Conservation (phyloP, 2,113 vertebrate species). For the Oncorhynchus mykiss region DNA sequence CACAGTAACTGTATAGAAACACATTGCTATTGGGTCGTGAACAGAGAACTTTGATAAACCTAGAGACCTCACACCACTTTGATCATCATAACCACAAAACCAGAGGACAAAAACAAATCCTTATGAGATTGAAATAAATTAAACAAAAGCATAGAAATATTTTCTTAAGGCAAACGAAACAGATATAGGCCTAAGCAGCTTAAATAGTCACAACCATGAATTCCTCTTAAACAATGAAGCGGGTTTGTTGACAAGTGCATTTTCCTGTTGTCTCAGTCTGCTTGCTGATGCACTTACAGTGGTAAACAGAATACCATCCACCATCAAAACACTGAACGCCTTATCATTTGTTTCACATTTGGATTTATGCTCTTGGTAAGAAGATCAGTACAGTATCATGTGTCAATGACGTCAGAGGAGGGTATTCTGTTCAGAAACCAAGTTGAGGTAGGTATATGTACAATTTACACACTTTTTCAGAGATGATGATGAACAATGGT, state of each 20-base stretch:
- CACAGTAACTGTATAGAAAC: slow-evolving; percentile 70
- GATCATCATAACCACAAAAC: not conserved
- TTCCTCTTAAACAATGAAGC: not conserved
- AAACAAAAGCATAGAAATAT: slow-evolving; percentile 33
- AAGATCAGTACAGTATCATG: not conserved
- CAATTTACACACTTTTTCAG: slow-evolving; percentile 14
- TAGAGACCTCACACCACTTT: not conserved
- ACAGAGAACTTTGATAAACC: not conserved
- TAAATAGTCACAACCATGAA: slow-evolving; percentile 40
- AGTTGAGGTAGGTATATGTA: slow-evolving; percentile 87
- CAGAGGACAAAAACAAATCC: not conserved
- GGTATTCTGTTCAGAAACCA: slow-evolving; percentile 33
- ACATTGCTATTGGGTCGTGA: slow-evolving; percentile 68
- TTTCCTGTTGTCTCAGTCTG: slow-evolving; percentile 5
- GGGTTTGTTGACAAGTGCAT: slow-evolving; percentile 4
- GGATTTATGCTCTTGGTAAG: not conserved
- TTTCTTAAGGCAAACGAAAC: slow-evolving; percentile 84
- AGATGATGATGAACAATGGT: not conserved
- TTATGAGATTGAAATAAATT: slow-evolving; percentile 27
- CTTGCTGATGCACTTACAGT: slow-evolving; percentile 11
- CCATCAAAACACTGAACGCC: not conserved
- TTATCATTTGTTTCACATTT: not conserved
- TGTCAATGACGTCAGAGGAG: slow-evolving; percentile 6
- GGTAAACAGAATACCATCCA: not conserved
- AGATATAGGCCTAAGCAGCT: slow-evolving; percentile 69